Percentiles rank a stretch among this genome's conserved stretches.
Evolutionary conservation across 2,888 invertebrate genomes (phyloP).

Genomic region (Tachystola acroxantha): DNA sequence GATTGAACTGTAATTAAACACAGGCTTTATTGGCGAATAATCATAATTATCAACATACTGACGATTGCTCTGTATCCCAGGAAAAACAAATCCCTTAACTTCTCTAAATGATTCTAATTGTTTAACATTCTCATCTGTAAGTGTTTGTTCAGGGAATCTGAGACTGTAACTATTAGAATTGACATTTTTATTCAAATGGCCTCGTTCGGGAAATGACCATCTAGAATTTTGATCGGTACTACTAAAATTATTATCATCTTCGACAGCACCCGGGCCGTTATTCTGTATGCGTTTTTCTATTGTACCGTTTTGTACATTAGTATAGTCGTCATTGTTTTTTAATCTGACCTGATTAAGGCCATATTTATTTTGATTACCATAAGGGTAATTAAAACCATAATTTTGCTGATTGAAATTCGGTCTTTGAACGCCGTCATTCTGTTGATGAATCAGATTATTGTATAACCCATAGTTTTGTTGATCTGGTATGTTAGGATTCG

Average conservation of each 20-base stretch:
- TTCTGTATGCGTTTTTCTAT: constrained; percentile 57
- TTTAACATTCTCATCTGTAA: background rate
- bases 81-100: constrained; percentile 27
- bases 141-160: constrained; percentile 33
- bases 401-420: constrained; percentile 21
- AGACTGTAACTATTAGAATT: constrained; percentile 13
- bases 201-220: constrained; percentile 46
- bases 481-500: background rate
- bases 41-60: constrained; percentile 8
- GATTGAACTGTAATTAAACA: background rate
- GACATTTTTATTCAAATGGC: constrained; percentile 11
- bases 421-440: constrained; percentile 15
- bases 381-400: constrained; percentile 33
- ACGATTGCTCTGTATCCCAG: constrained; percentile 16
- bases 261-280: constrained; percentile 27
- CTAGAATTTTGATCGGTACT: constrained; percentile 25
- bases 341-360: constrained; percentile 23
- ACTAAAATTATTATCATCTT: constrained; percentile 18
- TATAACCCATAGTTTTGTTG: constrained; percentile 8
- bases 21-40: background rate
- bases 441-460: constrained; percentile 11
- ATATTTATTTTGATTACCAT: constrained; percentile 26
- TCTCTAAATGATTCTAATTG: constrained; percentile 15
- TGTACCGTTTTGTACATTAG: constrained; percentile 11
- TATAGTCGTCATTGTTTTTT: constrained; percentile 18